Base-by-base conservation (phyloP, 2,113 vertebrate genomes). In the Petrocephalus zakoni region DNA sequence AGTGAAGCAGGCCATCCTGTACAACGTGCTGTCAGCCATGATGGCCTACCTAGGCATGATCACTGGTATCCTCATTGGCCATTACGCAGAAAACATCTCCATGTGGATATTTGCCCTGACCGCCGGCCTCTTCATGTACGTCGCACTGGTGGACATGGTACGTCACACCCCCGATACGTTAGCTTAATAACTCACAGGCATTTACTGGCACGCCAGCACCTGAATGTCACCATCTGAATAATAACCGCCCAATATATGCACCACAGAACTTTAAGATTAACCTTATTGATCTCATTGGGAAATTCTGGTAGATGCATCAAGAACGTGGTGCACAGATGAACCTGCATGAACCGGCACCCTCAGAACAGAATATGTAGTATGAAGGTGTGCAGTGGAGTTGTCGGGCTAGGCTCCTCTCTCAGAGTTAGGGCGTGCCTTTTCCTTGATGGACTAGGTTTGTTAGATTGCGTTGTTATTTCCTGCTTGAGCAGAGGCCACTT, bases 91-190 rank as follows among this genome's bases (percentile, higher is more conserved):
- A 89, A 97, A 99, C 58, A 95, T 99, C 90, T 97, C 96, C n/a
- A 97, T 95, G 94, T 99, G 98, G 98, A 97, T 99, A 90, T 99
- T 99, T 92, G 98, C 98, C 83, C 97, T 99, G 86, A 99, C 98
- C 0, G 98, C 98, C 4, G 98, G 98, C 7, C 95, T 99, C 90
- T 99, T 99, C 95, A 95, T 99, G 97, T 99, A 99, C 1, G 97
- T 99, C 87, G 97, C 98, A 7, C 97, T 99, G 90, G 98, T 99
- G 91, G 98, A 99, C 93, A 99, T 99, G 98, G 98, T 99, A 94
- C 96, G 98, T 96, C 91, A 56, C 42, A 64, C 7, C 17, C 2
- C 22, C 78, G 15, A 13, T 52, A 13, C 53, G 2, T 15, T 68
- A 19, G 4, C 29, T 17, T 37, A 34, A 5, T 85, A 9, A 49